Evolutionary conservation across 2,113 vertebrate species (phyloP), one percentile per base, ranked within the genome.

Genomic region (Baryphthengus martii): DNA sequence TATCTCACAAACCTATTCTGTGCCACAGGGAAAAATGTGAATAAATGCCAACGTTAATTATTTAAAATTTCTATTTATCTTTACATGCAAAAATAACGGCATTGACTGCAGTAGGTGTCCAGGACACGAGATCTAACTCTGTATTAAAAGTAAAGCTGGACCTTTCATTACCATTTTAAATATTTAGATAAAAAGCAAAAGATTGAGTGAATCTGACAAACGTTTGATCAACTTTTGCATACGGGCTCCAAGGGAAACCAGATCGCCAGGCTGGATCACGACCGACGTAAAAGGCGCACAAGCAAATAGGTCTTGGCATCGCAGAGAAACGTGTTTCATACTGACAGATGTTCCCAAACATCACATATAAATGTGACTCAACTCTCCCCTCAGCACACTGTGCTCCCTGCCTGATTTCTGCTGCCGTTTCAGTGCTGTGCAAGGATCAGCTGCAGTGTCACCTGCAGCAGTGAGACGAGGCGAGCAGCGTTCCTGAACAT

Each of bases 1-100:
- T 68, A 75, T 96, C 90, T 96, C 92, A 86, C 55, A 97, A 96
- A 90, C 35, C 72, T 93, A 90, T 93, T 94, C 78, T 47, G 33
- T 97, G 94, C 90, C 70, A 83, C 28, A 45, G 33, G 31, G 61
- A 94, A 53, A 90, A 87, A 31, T 13, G 33, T 67, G 19, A 88
- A 87, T 65, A 94, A 94, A 94, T 68, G 40, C 42, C 72, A 18
- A 47, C 72, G 72, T 83, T 91, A 91, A 92, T 89, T 86, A 87
- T 86, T 90, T 82, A 68, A 72, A 86, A 50, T 28, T 73, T 76
- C 85, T 85, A 65, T 90, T 88, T 95, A 29, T 96, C 42, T 78
- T 81, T 89, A 70, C 17, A 67, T 2, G 2, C 42, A 91, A 66
- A 92, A 62, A 35, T 61, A 35, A 88, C 79, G 29, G 28, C 44